Evolutionary conservation across 1,140 invertebrate species (phyloP).

Genomic region (Hypsibius dujardini): DNA sequence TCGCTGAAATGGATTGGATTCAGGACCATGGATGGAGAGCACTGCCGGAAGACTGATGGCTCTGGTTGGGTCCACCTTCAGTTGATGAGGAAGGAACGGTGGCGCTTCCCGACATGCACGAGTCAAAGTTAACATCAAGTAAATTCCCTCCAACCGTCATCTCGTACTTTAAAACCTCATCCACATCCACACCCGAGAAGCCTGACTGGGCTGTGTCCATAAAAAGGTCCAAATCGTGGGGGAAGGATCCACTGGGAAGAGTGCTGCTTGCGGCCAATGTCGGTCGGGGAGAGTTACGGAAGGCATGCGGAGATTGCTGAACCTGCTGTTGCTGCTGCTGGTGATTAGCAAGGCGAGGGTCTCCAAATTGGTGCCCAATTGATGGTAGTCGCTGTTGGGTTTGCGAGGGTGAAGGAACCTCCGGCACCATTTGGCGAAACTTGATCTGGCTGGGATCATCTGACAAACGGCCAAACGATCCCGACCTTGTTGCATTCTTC

Average conservation of each 20-base stretch:
- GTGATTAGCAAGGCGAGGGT: not conserved
- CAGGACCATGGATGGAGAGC: no score
- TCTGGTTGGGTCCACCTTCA: no score
- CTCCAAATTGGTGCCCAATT: not conserved
- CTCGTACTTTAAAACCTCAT: not conserved
- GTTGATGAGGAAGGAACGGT: no score
- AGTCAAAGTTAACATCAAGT: not conserved
- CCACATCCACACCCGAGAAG: constrained; percentile 1
- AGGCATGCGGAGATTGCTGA: not conserved
- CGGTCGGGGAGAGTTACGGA: not conserved
- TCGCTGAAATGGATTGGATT: no score
- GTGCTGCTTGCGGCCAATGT: not conserved
- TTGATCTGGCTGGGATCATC: no score
- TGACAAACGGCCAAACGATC: no score
- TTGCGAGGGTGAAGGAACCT: not conserved
- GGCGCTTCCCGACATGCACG: no score
- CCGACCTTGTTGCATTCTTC: no score
- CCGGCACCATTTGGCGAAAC: not conserved
- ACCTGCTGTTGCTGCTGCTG: not conserved
- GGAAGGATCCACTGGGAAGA: not conserved
- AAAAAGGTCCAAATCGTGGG: not conserved
- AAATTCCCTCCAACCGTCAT: constrained; percentile 1
- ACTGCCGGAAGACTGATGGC: no score
- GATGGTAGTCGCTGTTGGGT: not conserved
- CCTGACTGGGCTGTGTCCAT: not conserved